phyloP scores from a whole-genome alignment of 2,797 vertebrate genomes.

The Oryzias sinensis region DNA sequence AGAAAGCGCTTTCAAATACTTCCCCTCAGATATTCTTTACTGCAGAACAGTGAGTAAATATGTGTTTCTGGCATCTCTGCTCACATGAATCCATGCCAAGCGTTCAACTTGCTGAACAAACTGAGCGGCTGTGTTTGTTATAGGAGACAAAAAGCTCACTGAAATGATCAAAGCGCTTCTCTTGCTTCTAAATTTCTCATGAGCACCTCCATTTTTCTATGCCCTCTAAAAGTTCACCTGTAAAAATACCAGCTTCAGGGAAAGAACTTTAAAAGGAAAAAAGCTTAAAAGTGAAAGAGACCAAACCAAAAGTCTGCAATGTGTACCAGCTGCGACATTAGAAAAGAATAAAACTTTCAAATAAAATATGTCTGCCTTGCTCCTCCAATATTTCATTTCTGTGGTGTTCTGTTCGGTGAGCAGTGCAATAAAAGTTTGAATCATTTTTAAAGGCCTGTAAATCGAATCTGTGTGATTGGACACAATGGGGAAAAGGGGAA shows the following conservation, averaged over 20 bases:
- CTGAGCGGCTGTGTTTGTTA: neutral
- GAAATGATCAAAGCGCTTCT: constrained; percentile 15
- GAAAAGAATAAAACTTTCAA: constrained; percentile 61
- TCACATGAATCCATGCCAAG: no score
- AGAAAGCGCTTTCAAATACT: constrained; percentile 15
- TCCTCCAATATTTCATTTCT: constrained; percentile 67
- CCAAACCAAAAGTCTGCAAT: constrained; percentile 12
- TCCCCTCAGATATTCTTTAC: constrained; percentile 12
- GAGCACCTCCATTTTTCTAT: constrained; percentile 14
- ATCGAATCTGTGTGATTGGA: constrained; percentile 73
- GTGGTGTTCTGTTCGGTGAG: constrained; percentile 56
- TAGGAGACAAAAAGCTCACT: neutral
- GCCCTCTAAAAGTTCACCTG: constrained; percentile 17
- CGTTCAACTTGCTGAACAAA: no score
- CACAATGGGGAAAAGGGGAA: constrained; percentile 66
- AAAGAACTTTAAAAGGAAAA: constrained; percentile 7
- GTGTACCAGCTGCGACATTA: constrained; percentile 51
- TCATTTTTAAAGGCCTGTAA: constrained; percentile 74
- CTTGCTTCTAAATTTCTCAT: constrained; percentile 12
- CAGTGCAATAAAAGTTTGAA: constrained; percentile 69
- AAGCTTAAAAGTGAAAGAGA: constrained; percentile 35
- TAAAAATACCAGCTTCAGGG: constrained; percentile 5
- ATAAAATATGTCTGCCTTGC: constrained; percentile 65
- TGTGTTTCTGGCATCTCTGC: constrained; percentile 14
- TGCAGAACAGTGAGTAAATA: constrained; percentile 11